Base-by-base conservation (phyloP, 2,888 invertebrate genomes). In the Empis livida region DNA sequence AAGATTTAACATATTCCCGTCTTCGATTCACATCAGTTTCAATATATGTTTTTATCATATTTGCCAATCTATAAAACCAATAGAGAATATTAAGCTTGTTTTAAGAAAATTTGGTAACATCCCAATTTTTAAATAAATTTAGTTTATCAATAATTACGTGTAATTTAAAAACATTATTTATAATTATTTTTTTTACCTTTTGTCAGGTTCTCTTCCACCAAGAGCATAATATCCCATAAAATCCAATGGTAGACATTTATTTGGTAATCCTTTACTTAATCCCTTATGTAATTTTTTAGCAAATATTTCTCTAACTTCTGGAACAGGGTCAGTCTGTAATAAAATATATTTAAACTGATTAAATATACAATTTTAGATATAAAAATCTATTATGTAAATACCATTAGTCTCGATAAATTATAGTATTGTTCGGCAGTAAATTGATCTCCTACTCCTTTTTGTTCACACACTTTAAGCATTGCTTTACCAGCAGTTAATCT, bases 171-270 rank as follows among this genome's bases (percentile, higher is more conserved):
- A 38, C 17, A 13, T 2, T 39, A 4, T 10, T 27, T 13, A 6
- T 3, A 14, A 38, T 8, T 6, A 15, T 3, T 31, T 5, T 2
- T 51, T 53, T 50, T 86, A 72, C 61, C 86, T 82, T 51, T 84
- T 80, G 59, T 93, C 88, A 10, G 84, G 80, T 71, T 96, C 95
- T 53, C 86, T 80, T 0, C 94, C 95, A 31, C 84, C 88, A 48
- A 96, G 72, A 32, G 87, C 88, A 71, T 96, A 94, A 69, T 90
- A 89, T 15, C 92, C 90, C 92, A 96, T 91, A 72, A 95, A 97
- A 72, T 96, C 94, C 46, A 97, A 73, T 1, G 96, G 96, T 53
- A 97, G 74, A 62, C 90, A 91, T 65, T 89, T 88, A 63, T 86
- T 84, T 4, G 91, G 90, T 55, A 92, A 79, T 52, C 90, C 88